Conservation (phyloP, 2,113 vertebrate species). For the Fulmarus glacialis region DNA sequence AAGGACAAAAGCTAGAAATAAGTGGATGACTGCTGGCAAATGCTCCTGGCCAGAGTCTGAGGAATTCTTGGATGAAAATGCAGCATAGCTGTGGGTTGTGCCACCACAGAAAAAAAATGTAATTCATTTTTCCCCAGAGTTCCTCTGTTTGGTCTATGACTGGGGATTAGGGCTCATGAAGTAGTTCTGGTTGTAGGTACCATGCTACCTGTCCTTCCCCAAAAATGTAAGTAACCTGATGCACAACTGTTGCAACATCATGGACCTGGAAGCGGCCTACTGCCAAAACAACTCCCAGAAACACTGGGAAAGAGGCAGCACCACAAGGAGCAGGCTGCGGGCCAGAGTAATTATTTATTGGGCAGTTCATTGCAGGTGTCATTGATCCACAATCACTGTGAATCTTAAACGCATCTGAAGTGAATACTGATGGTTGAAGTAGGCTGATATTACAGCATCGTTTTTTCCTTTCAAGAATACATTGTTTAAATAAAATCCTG, state of each 20-base stretch:
- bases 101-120: not conserved
- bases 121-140: not conserved
- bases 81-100: not conserved
- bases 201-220: fast-evolving
- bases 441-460: not conserved
- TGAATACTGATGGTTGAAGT: not conserved
- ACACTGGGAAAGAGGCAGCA: not conserved
- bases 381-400: not conserved
- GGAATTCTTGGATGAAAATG: not conserved
- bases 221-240: not conserved
- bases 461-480: not conserved
- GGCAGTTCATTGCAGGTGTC: not conserved
- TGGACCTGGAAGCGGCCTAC: not conserved
- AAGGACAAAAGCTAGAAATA: not conserved
- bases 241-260: not conserved
- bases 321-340: not conserved
- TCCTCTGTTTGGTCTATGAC: not conserved
- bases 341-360: not conserved
- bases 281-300: not conserved
- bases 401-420: not conserved
- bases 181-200: not conserved
- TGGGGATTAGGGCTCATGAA: not conserved
- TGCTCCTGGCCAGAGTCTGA: not conserved
- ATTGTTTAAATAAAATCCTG: not conserved
- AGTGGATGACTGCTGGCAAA: not conserved